These are phyloP conservation scores for Apantesis nais DNA, from an alignment of 2,888 invertebrate genomes.

Conservation along the genomic window DNA sequence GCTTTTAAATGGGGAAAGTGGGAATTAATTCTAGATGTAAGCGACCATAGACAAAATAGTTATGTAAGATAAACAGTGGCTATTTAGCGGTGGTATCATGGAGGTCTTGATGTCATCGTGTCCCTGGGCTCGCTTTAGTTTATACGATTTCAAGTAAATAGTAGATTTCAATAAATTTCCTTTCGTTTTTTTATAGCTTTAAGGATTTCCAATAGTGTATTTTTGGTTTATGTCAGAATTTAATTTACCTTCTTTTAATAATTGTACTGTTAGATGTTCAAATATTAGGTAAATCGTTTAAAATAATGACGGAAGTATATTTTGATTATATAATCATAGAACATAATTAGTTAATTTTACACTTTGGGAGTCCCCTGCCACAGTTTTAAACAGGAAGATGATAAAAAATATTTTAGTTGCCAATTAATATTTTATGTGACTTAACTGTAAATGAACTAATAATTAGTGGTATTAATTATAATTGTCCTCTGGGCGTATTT, in stretches of 20 bases:
- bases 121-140: no score
- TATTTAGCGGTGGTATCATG: no score
- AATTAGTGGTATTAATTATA: background rate
- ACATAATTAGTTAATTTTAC: background rate
- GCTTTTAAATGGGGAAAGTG: background rate
- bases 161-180: no score
- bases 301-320: background rate
- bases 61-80: no score
- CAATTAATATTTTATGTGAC: constrained; percentile 1
- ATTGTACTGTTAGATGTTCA: background rate
- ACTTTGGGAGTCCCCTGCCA: background rate
- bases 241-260: background rate
- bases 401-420: background rate
- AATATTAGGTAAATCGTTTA: no score
- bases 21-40: no score
- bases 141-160: no score
- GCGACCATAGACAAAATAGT: no score
- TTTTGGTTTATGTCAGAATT: no score
- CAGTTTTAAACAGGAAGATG: constrained; percentile 5
- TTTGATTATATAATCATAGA: background rate
- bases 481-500: background rate
- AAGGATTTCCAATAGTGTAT: no score
- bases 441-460: background rate
- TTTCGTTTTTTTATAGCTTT: no score
- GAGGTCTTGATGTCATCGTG: no score